phyloP scores from a whole-genome alignment of 2,113 vertebrate genomes.

The Leucoraja erinaceus region DNA sequence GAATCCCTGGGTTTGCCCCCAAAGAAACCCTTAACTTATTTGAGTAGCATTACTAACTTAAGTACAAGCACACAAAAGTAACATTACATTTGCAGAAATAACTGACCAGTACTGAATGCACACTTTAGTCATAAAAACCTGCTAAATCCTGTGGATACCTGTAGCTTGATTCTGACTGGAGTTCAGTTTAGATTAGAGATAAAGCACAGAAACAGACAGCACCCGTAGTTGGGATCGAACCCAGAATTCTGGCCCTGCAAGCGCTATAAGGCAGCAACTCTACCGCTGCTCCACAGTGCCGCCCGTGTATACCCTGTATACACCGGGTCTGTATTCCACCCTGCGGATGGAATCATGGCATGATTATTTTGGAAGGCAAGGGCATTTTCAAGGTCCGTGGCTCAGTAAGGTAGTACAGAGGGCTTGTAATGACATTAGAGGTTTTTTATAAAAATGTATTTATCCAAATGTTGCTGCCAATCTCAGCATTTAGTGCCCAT shows the following conservation, averaged over 20 bases:
- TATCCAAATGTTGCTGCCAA: too few species aligned
- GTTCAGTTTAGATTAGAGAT: too few species aligned
- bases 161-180: background rate
- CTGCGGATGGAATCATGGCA: background rate
- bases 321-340: background rate
- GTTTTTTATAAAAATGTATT: too few species aligned
- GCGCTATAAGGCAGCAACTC: too few species aligned
- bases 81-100: background rate
- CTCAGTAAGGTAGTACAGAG: background rate
- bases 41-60: background rate
- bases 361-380: background rate
- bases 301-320: too few species aligned
- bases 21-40: background rate
- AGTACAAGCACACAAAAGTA: background rate
- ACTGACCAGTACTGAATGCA: background rate
- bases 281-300: too few species aligned
- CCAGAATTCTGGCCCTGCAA: too few species aligned
- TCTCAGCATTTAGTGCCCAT: too few species aligned
- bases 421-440: background rate
- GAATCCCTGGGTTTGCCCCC: background rate
- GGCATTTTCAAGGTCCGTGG: background rate
- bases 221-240: too few species aligned
- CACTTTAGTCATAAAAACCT: background rate
- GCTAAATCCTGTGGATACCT: background rate
- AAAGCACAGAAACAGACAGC: too few species aligned